Percentiles rank a stretch among this genome's conserved stretches.
Evolutionary conservation across 1,140 invertebrate genomes (phyloP).

Genomic region (Temnothorax curvispinosus): DNA sequence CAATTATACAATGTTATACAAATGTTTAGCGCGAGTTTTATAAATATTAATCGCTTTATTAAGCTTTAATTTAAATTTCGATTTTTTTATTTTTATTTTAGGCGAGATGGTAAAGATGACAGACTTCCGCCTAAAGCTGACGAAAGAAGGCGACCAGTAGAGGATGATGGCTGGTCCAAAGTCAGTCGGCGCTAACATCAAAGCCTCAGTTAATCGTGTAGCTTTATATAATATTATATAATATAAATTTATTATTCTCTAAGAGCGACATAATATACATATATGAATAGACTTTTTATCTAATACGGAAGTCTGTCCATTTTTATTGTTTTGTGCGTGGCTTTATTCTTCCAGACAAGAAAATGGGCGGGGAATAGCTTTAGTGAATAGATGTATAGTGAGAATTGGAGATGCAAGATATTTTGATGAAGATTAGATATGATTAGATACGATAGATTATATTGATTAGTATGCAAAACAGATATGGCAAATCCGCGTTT

Average conservation of each 20-base stretch:
- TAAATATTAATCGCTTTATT: neutral
- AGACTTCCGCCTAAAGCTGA: constrained; percentile 72
- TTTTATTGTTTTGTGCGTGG: constrained; percentile 62
- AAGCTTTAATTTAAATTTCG: constrained; percentile 11
- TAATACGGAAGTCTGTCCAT: constrained; percentile 49
- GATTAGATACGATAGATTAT: neutral
- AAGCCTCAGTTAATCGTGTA: constrained; percentile 47
- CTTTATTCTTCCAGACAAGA: constrained; percentile 59
- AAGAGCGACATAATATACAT: constrained; percentile 58
- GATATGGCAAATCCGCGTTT: constrained; percentile 8
- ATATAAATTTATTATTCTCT: constrained; percentile 56
- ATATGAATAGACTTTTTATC: constrained; percentile 63
- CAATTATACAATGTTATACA: neutral
- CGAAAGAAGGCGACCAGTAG: constrained; percentile 73
- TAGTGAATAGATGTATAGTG: neutral
- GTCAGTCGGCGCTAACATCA: constrained; percentile 76
- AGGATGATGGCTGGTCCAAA: constrained; percentile 81
- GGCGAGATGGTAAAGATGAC: constrained; percentile 74
- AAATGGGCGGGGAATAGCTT: constrained; percentile 11
- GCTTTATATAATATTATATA: neutral
- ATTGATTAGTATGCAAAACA: constrained; percentile 55
- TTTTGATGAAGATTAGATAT: neutral
- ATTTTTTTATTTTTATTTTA: constrained; percentile 21
- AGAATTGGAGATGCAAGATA: constrained; percentile 2
- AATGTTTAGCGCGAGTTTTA: neutral